Conservation (phyloP, 2,888 invertebrate genomes). For the Dryobotodes eremita region DNA sequence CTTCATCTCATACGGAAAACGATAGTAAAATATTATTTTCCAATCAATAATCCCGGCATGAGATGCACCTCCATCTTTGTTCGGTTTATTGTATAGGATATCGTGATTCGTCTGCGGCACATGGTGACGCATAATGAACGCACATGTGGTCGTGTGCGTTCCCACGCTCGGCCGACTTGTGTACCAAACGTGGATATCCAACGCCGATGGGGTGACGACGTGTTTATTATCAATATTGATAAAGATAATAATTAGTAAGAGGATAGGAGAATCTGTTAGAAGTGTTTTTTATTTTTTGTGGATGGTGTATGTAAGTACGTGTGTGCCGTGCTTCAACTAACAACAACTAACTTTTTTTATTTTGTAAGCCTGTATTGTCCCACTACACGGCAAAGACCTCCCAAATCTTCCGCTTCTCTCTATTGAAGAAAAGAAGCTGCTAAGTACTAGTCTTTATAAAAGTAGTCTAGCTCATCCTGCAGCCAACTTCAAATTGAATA, state of each 20-base stretch:
- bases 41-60: slow-evolving; percentile 9
- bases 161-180: slow-evolving; percentile 40
- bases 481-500: background rate
- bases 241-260: slow-evolving; percentile 27
- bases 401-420: background rate
- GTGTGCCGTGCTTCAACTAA: background rate
- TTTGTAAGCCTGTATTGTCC: background rate
- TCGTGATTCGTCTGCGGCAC: slow-evolving; percentile 41
- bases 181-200: slow-evolving; percentile 10
- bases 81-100: slow-evolving; percentile 8
- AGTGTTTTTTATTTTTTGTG: slow-evolving; percentile 4
- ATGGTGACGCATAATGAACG: slow-evolving; percentile 61
- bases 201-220: slow-evolving; percentile 12
- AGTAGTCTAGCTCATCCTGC: background rate
- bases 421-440: background rate
- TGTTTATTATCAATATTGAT: slow-evolving; percentile 14
- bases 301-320: no score
- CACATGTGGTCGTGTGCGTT: slow-evolving; percentile 58
- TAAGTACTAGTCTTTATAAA: background rate
- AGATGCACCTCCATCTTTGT: slow-evolving; percentile 28
- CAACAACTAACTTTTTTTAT: background rate
- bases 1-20: slow-evolving; percentile 19
- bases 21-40: slow-evolving; percentile 21
- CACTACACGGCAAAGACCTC: background rate
- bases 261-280: background rate